A percentile compares a stretch with the other conserved stretches of the same genome.
phyloP scores from a whole-genome alignment of 2,797 vertebrate species.

The Coracias cyanogaster region DNA sequence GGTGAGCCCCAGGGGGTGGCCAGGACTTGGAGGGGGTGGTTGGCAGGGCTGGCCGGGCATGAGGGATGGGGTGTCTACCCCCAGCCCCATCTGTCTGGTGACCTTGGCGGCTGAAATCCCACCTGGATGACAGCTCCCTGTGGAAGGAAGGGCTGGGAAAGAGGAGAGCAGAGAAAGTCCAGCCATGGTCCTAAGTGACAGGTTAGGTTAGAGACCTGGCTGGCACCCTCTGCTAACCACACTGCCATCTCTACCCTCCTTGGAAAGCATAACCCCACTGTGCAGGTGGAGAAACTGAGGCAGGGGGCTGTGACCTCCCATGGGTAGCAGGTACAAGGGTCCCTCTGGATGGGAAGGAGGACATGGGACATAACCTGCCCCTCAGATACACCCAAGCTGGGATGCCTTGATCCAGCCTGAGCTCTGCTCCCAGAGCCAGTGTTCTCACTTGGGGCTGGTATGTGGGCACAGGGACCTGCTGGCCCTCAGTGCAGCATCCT shows the following conservation, averaged over 20 bases:
- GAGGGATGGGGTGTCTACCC: not conserved
- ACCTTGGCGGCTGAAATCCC: not conserved
- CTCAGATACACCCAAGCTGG: fast-evolving
- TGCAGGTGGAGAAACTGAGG: slow-evolving; percentile 33
- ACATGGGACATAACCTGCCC: too few relatives aligned
- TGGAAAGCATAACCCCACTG: fast-evolving
- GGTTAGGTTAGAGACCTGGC: not conserved
- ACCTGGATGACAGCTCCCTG: not conserved
- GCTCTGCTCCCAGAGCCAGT: not conserved
- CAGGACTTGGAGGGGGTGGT: not conserved
- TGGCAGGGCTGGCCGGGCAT: not conserved
- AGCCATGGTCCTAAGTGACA: fast-evolving
- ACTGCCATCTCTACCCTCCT: fast-evolving
- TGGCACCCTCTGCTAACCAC: not conserved
- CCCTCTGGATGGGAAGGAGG: not conserved
- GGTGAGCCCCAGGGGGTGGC: not conserved
- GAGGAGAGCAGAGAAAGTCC: not conserved
- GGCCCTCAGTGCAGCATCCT: fast-evolving
- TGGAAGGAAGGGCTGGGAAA: not conserved
- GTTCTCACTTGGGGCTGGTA: fast-evolving
- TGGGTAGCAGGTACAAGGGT: not conserved
- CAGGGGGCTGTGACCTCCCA: not conserved
- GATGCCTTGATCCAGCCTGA: not conserved
- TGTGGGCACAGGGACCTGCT: not conserved
- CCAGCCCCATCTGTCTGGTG: not conserved